A percentile compares a stretch with the other conserved stretches of the same genome.
Evolutionary conservation across 2,888 invertebrate species (phyloP).

Genomic region (Holacanthella duospinosa): DNA sequence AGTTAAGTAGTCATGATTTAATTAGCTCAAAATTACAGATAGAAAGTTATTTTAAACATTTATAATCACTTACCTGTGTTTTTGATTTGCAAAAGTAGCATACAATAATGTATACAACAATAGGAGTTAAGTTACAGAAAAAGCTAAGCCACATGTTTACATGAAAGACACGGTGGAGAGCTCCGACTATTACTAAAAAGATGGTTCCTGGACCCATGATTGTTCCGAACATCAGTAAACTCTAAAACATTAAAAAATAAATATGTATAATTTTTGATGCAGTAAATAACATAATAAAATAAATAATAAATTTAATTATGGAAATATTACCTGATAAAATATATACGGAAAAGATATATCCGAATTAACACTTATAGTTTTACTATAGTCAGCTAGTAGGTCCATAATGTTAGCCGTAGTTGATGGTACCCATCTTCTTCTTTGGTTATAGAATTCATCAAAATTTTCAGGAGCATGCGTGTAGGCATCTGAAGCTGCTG

Average conservation of each 20-base stretch:
- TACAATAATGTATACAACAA: slow-evolving; percentile 54
- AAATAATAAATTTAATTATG: too few relatives aligned
- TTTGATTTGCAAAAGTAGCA: slow-evolving; percentile 59
- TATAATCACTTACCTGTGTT: slow-evolving; percentile 57
- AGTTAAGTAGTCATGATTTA: slow-evolving; percentile 45
- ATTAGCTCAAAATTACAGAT: neutral
- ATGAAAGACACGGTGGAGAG: slow-evolving; percentile 65
- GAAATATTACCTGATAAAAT: slow-evolving; percentile 40
- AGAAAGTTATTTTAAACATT: neutral
- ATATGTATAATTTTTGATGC: neutral
- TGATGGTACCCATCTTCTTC: slow-evolving; percentile 50
- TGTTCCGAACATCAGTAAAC: slow-evolving; percentile 42
- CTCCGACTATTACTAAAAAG: slow-evolving; percentile 71
- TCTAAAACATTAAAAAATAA: slow-evolving; percentile 12
- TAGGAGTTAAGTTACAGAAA: slow-evolving; percentile 56
- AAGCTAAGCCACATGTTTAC: slow-evolving; percentile 59
- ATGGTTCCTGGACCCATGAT: slow-evolving; percentile 69
- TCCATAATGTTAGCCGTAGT: slow-evolving; percentile 52
- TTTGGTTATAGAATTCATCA: slow-evolving; percentile 49
- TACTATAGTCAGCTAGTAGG: slow-evolving; percentile 43
- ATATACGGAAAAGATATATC: slow-evolving; percentile 45
- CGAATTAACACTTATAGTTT: slow-evolving; percentile 46
- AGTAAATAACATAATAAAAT: neutral
- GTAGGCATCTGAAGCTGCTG: slow-evolving; percentile 43
- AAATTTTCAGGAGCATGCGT: slow-evolving; percentile 48